Base-by-base conservation (phyloP, 1,140 invertebrate species). In the Anastrepha ludens region DNA sequence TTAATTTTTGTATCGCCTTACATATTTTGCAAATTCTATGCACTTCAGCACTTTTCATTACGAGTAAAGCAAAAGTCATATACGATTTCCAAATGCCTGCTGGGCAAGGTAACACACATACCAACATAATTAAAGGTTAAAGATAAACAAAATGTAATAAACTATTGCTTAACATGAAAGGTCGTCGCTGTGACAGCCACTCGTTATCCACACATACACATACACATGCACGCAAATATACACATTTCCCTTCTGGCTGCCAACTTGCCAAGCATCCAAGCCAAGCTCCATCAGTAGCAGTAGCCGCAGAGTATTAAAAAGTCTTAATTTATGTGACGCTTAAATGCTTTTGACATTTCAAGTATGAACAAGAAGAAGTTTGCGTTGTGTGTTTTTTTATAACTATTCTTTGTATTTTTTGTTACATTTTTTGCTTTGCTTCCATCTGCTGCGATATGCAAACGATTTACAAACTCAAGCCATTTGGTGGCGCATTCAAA, bases 251-350 rank as follows among this genome's bases (percentile, higher is more conserved):
- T 74, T 74, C 11, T 41, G 17, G 70, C 7, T 41, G 17, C 11
- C 67, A 44, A 17, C 13, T 47, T 17, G 41, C 70, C 70, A 74
- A 74, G 29, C 70, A 2, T 1, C 29, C 29, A 29, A 11, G 2
- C 20, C 6, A 62, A n/a, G 6, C 65, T 9, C 3, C 70, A 47
- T 17, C 3, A 15, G 2, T 74, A 11, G 67, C 41, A 74, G 67
- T 41, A 47, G 67, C 41, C 67, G 41, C 39, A n/a, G 44, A 29
- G n/a, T 50, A 20, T 29, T 81, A 81, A 55, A 81, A 81, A 55
- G 55, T 81, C 74, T 81, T 81, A 81, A 81, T 81, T 81, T 47
- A 81, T 81, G n/a, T 55, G 74, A 81, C 74, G 47, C 15, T 47
- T 55, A 81, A 81, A 81, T 29, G 47, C 44, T 58, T 55, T 55